Evolutionary conservation across 2,113 vertebrate species (phyloP), one percentile per base, ranked within the genome.

Genomic region (Tupaia chinensis): DNA sequence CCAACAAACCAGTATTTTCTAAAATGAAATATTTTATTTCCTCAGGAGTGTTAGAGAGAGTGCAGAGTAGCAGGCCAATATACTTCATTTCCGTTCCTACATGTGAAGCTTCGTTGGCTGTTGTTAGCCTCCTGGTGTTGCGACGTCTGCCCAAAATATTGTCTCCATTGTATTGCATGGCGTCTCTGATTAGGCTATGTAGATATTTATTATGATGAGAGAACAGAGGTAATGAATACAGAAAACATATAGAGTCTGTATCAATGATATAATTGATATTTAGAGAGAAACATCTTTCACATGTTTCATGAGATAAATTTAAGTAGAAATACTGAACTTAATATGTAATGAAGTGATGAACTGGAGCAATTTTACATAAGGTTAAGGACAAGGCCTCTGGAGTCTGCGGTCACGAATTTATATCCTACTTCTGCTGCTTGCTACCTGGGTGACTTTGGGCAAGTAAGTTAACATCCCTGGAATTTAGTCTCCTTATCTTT

Each of bases 1-100:
- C 25, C 61, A 83, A 65, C 20, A 60, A 91, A 78, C 44, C 65
- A 73, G 0, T 73, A 81, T 80, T 92, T 89, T 82, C 70, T 86
- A 82, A 89, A 86, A 27, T 60, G 78, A 93, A 95, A 91, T 74
- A 56, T 77, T 80, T 29, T 91, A 5, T 56, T 76, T 93, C 63
- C 25, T 81, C 53, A 70, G 4, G 68, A 34, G 19, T 84, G n/a
- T 89, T 92, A 74, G 9, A 69, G 80, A 74, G 32, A 87, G 79
- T 88, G 20, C 87, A 63, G 85, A n/a, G 27, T 90, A 23, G 34
- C 70, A 32, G n/a, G 44, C 54, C 68, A 70, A 11, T 60, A 12
- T 20, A n/a, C 27, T 29, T 89, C 58, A 20, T 93, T 95, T 65
- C 92, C 88, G 7, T 95, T 22, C 56, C 9, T 89, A 22, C 4